These are phyloP conservation scores for Uropsilus gracilis DNA, from an alignment of 2,113 vertebrate species.

Conservation along the genomic window DNA sequence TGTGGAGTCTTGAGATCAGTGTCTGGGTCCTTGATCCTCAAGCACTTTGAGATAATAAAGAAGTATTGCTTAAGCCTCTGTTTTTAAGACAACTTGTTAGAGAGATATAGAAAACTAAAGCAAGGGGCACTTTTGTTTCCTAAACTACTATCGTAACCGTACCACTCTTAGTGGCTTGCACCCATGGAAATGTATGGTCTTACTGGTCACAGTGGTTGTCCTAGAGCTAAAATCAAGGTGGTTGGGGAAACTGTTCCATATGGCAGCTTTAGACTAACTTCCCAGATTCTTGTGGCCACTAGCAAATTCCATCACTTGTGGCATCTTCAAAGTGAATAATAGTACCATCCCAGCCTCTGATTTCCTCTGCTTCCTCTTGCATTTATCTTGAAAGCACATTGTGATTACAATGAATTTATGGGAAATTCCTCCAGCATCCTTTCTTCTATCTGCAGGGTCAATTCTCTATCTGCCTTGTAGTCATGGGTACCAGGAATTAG, in stretches of 20 bases:
- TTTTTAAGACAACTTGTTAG: neutral
- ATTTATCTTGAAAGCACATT: neutral
- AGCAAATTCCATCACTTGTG: accelerated
- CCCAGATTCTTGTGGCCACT: neutral
- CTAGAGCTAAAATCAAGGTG: neutral
- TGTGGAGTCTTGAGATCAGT: too few species aligned
- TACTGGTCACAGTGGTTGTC: neutral
- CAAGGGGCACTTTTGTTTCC: too few species aligned
- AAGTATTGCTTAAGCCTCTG: neutral
- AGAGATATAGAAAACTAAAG: neutral
- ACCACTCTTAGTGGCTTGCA: neutral
- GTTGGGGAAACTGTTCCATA: neutral
- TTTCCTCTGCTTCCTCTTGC: neutral
- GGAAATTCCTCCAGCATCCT: too few species aligned
- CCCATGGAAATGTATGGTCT: neutral
- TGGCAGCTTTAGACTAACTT: neutral
- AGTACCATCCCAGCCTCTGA: accelerated
- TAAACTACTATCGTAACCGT: too few species aligned
- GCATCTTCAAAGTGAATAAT: neutral
- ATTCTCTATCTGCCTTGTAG: too few species aligned
- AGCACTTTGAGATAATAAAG: neutral
- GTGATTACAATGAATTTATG: neutral
- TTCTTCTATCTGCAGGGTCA: neutral
- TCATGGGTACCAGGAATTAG: neutral
- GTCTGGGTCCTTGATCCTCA: neutral